Conservation (phyloP, 2,113 vertebrate genomes). For the Planiliza haematocheilus region DNA sequence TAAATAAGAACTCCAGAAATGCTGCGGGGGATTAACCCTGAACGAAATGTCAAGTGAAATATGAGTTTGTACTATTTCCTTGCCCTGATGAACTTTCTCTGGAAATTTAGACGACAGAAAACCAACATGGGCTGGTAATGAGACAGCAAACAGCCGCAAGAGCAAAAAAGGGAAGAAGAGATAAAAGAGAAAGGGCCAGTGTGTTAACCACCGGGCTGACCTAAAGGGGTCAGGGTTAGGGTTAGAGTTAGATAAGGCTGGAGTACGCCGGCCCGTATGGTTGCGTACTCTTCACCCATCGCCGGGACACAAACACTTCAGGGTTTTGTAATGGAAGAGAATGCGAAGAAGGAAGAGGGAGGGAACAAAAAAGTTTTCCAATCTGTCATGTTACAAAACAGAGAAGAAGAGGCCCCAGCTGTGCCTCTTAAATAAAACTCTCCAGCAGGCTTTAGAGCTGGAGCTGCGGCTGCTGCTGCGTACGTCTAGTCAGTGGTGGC, state of each 20-base stretch:
- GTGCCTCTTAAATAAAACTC: slow-evolving; percentile 56
- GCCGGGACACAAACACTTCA: slow-evolving; percentile 34
- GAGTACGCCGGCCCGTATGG: slow-evolving; percentile 35
- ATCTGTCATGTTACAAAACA: slow-evolving; percentile 68
- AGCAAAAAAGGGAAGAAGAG: slow-evolving; percentile 1
- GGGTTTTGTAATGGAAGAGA: slow-evolving; percentile 51
- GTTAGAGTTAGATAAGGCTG: slow-evolving; percentile 19
- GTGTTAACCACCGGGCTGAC: slow-evolving; percentile 39
- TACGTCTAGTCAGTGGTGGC: background rate
- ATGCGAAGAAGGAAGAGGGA: slow-evolving; percentile 26
- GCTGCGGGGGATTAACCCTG: slow-evolving; percentile 5
- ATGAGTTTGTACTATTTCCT: background rate
- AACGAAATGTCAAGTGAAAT: slow-evolving; percentile 1
- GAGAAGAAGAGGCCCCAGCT: slow-evolving; percentile 54
- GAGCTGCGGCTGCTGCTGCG: background rate
- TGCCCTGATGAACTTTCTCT: background rate
- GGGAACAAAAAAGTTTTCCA: slow-evolving; percentile 40
- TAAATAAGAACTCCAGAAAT: background rate
- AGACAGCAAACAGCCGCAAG: slow-evolving; percentile 19
- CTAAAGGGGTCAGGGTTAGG: slow-evolving; percentile 6
- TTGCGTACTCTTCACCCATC: slow-evolving; percentile 42
- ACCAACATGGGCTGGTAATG: slow-evolving; percentile 5
- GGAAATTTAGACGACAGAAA: background rate
- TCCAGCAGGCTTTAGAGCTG: slow-evolving; percentile 25
- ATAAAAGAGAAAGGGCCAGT: slow-evolving; percentile 13